Evolutionary conservation across 2,113 vertebrate genomes (phyloP).

Genomic region (Antechinus flavipes): DNA sequence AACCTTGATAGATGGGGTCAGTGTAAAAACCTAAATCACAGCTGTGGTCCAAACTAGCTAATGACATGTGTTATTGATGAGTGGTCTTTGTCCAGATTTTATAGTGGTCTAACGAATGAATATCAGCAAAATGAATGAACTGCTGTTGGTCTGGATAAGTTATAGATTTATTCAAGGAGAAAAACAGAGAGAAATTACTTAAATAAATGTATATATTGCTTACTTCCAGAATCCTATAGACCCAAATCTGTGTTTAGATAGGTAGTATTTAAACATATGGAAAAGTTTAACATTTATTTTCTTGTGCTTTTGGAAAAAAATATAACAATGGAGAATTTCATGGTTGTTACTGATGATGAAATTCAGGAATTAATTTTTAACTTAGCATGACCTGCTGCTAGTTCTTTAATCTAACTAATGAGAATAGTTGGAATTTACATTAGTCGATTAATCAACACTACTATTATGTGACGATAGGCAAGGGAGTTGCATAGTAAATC

Average conservation of each 20-base stretch:
- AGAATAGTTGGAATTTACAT: conserved; percentile 52
- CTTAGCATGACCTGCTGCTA: conserved; percentile 52
- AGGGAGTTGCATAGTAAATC: not conserved
- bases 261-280: conserved; percentile 16
- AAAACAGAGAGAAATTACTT: not conserved
- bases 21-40: conserved; percentile 33
- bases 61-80: conserved; percentile 56
- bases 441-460: conserved; percentile 53
- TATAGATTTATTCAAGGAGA: not conserved
- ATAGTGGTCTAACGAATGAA: not conserved
- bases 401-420: conserved; percentile 60
- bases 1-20: conserved; percentile 33
- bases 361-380: conserved; percentile 69
- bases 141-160: not conserved
- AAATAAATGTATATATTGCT: not conserved
- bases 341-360: conserved; percentile 51
- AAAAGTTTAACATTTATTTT: conserved; percentile 9
- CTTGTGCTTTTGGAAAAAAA: conserved; percentile 50
- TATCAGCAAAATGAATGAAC: not conserved
- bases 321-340: conserved; percentile 52
- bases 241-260: not conserved
- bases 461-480: not conserved
- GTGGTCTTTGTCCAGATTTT: conserved; percentile 17
- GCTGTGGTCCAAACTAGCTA: conserved; percentile 39
- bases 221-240: not conserved